phyloP scores from a whole-genome alignment of 2,888 invertebrate species.

The Punctoribates punctum region DNA sequence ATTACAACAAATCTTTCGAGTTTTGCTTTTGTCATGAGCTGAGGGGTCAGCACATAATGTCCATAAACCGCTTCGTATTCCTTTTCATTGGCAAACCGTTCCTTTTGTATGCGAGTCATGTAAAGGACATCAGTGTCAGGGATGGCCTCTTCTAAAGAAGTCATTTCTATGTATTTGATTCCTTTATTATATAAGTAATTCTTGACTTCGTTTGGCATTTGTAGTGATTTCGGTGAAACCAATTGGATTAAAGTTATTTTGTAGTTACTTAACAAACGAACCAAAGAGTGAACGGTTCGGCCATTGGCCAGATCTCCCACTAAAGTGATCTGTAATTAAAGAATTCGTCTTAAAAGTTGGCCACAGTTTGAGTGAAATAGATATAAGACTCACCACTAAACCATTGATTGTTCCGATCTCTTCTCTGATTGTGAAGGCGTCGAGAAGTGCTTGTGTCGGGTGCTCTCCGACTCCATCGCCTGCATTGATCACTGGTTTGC shows the following conservation, averaged over 20 bases:
- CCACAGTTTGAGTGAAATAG: not conserved
- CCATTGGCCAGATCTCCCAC: slow-evolving; percentile 98
- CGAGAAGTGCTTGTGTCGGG: slow-evolving; percentile 94
- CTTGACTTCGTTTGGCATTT: slow-evolving; percentile 83
- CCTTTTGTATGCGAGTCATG: slow-evolving; percentile 95
- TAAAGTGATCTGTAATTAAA: slow-evolving; percentile 71
- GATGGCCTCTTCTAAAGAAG: slow-evolving; percentile 72
- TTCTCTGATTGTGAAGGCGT: slow-evolving; percentile 96
- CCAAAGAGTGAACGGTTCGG: slow-evolving; percentile 94
- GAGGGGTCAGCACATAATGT: slow-evolving; percentile 83
- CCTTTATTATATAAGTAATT: slow-evolving; percentile 53
- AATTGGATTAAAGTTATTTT: slow-evolving; percentile 80
- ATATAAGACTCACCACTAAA: slow-evolving; percentile 60
- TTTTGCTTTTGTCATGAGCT: slow-evolving; percentile 92
- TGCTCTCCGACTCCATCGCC: slow-evolving; percentile 97
- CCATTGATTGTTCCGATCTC: slow-evolving; percentile 99
- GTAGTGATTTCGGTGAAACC: slow-evolving; percentile 78
- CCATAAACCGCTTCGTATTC: slow-evolving; percentile 86
- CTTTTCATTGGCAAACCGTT: slow-evolving; percentile 75
- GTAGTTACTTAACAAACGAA: slow-evolving; percentile 86
- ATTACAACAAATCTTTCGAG: too few relatives aligned
- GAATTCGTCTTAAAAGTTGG: not conserved
- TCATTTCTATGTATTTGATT: slow-evolving; percentile 51
- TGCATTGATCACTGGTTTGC: slow-evolving; percentile 93
- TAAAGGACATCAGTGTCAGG: slow-evolving; percentile 94